A percentile compares a stretch with the other conserved stretches of the same genome.
phyloP scores from a whole-genome alignment of 2,797 vertebrate genomes.

The Ammospiza maritima region DNA sequence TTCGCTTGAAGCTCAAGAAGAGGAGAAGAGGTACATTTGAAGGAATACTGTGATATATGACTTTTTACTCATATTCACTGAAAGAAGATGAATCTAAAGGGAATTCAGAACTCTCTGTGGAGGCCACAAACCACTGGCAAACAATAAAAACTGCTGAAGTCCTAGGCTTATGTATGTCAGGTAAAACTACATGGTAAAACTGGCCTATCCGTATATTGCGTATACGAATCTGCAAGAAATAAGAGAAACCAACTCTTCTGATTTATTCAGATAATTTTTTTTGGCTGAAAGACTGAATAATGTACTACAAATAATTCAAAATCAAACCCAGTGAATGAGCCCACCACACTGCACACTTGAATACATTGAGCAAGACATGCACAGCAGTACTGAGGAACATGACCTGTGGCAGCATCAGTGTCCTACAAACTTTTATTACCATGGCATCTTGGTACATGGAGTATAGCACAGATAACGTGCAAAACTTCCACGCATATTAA shows the following conservation, averaged over 20 bases:
- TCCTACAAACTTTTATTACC: background rate
- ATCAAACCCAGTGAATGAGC: background rate
- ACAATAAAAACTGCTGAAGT: background rate
- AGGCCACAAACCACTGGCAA: background rate
- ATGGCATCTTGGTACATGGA: background rate
- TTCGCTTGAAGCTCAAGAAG: background rate
- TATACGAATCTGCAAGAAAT: accelerated
- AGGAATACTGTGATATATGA: background rate
- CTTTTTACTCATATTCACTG: background rate
- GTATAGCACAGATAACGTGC: background rate
- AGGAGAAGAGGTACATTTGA: background rate
- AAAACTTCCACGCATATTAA: background rate
- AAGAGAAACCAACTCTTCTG: background rate
- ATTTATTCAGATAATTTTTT: background rate
- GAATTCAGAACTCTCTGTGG: background rate
- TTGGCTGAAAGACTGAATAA: background rate
- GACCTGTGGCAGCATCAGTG: background rate
- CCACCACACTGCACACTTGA: background rate
- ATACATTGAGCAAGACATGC: background rate
- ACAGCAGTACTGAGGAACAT: background rate
- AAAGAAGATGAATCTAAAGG: background rate
- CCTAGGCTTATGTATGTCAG: background rate
- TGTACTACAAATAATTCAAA: background rate
- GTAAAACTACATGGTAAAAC: background rate
- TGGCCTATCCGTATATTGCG: background rate